A percentile compares a stretch with the other conserved stretches of the same genome.
phyloP scores from a whole-genome alignment of 1,140 invertebrate species.

The Aphaenogaster floridana region DNA sequence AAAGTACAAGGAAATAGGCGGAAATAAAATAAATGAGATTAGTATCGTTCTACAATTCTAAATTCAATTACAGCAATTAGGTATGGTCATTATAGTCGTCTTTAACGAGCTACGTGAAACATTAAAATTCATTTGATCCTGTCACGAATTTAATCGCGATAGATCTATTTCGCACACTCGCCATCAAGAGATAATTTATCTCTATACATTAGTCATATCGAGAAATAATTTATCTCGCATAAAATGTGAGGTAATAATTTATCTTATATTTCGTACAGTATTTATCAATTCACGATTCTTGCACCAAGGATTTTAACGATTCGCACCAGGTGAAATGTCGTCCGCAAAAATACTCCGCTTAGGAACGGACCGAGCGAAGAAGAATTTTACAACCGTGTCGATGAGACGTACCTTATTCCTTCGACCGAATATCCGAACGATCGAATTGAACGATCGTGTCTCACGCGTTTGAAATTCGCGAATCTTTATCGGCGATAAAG shows the following conservation, averaged over 20 bases:
- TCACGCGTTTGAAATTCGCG: slow-evolving; percentile 37
- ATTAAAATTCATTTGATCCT: neutral
- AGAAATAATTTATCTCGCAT: neutral
- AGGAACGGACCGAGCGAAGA: neutral
- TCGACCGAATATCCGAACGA: slow-evolving; percentile 21
- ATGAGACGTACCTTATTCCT: slow-evolving; percentile 21
- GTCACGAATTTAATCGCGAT: neutral
- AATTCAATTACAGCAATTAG: slow-evolving; percentile 27
- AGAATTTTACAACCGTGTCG: slow-evolving; percentile 15
- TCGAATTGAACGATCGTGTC: slow-evolving; percentile 34
- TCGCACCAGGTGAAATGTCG: neutral
- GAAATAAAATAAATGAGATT: slow-evolving; percentile 1
- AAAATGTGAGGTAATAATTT: neutral
- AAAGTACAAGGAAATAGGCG: neutral
- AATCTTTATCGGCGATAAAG: slow-evolving; percentile 74
- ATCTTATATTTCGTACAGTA: neutral
- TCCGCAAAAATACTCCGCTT: neutral
- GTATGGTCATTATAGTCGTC: neutral
- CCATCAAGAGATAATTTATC: neutral
- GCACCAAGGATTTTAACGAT: slow-evolving; percentile 6
- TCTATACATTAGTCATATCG: neutral
- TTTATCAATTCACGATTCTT: neutral
- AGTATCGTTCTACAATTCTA: neutral
- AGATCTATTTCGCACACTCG: neutral
- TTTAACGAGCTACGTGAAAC: neutral